Base-by-base conservation (phyloP, 2,113 vertebrate species). In the Chaetodon auriga region DNA sequence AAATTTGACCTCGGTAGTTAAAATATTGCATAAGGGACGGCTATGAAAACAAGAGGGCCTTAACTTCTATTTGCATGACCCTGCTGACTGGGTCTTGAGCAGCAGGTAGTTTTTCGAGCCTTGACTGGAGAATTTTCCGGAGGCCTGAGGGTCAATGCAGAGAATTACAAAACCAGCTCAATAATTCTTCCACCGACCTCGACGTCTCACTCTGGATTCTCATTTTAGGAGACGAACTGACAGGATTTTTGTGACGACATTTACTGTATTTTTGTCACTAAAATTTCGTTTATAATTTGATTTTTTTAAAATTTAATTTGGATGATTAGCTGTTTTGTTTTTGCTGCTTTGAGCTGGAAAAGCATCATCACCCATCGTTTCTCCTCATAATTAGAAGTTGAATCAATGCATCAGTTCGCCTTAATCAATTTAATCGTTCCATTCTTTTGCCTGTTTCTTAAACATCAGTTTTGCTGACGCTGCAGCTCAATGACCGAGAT, bases 81-180 rank as follows among this genome's bases (percentile, higher is more conserved):
- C 3, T 3, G 30, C 30, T 41, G 46, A 61, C 41, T 64, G 30
- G 13, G 45, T 75, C 57, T 43, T 70, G 70, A 61, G 14, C 46
- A 38, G 3, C 60, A 58, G 41, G 23, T 71, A 49, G 48, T 21
- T 36, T 11, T 30, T 7, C 69, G 13, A 21, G 16, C 30, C 55
- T 57, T 25, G 69, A 75, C 70, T 78, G 55, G 41, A 70, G 65
- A 30, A 13, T 70, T 57, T 80, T 53, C 23, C 36, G 35, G 7
- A 69, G 75, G 76, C 84, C 64, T 15, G 51, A 71, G 61, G 76
- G 60, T 80, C 25, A 12, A 16, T 7, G 23, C 83, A 60, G 21
- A 45, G 11, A 14, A 13, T 12, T 36, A 41, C 55, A 74, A 25
- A 45, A 80, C n/a, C n/a, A 45, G 48, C 38, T 61, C 30, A 30